Percentiles rank a stretch among this genome's conserved stretches.
Evolutionary conservation across 2,888 invertebrate genomes (phyloP).

Genomic region (Drosophila fulvimacula): DNA sequence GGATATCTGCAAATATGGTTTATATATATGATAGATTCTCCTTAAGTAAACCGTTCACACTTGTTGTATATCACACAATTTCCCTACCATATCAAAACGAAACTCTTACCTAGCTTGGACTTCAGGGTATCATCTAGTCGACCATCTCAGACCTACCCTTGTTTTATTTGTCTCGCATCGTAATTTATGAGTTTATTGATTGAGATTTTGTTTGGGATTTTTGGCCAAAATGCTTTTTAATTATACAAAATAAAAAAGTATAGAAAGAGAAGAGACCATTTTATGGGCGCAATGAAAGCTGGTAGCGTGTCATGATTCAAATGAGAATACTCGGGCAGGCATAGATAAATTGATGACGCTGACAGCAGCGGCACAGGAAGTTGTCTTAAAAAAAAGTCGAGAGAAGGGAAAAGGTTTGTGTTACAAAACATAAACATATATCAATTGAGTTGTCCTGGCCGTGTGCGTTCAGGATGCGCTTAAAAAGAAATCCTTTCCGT

Average conservation of each 20-base stretch:
- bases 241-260: slow-evolving; percentile 46
- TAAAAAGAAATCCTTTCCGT: slow-evolving; percentile 79
- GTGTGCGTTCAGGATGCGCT: slow-evolving; percentile 77
- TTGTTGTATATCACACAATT: no score
- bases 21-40: no score
- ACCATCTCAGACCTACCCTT: neutral
- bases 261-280: slow-evolving; percentile 17
- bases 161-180: slow-evolving; percentile 44
- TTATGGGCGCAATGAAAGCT: slow-evolving; percentile 49
- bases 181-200: slow-evolving; percentile 54
- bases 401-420: neutral
- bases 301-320: slow-evolving; percentile 51
- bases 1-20: no score
- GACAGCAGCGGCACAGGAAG: slow-evolving; percentile 59
- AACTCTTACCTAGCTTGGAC: neutral
- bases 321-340: slow-evolving; percentile 32
- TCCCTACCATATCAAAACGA: no score
- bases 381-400: slow-evolving; percentile 37
- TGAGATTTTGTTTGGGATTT: slow-evolving; percentile 36
- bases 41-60: no score
- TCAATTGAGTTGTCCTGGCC: slow-evolving; percentile 66
- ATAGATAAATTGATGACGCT: slow-evolving; percentile 49
- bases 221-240: slow-evolving; percentile 52
- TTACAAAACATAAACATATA: slow-evolving; percentile 45
- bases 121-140: neutral